Base-by-base conservation (phyloP, 2,888 invertebrate species). In the Sinohyriopsis cumingii region DNA sequence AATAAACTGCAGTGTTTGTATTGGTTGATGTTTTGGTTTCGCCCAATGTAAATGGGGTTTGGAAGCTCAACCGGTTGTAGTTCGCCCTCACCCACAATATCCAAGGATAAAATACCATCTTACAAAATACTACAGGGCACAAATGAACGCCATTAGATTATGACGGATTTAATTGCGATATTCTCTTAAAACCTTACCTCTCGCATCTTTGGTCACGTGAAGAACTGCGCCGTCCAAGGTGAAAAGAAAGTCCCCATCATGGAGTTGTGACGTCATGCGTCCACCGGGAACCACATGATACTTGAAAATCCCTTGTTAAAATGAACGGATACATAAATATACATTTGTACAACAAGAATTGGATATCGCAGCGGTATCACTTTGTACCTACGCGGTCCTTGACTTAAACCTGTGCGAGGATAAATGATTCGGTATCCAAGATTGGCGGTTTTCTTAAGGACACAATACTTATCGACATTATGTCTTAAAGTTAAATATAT, bases 251-350 rank as follows among this genome's bases (percentile, higher is more conserved):
- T 72, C 69, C 9, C 82, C 82, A 63, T 77, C 70, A 5, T 64
- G 73, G 60, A 82, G 62, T 19, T 68, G 67, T 19, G 67, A 69
- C 20, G 80, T 71, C 25, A 66, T 72, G 25, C 65, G 65, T 12
- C 62, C 67, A 9, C 79, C 78, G 4, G 73, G 65, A 7, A 82
- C 78, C 28, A 82, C 74, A 68, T 82, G 82, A 67, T 77, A 76
- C 61, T 78, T 75, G 61, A 81, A 45, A 1, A 80, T 65, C 22
- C 73, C 82, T 81, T 63, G 15, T 12, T 0, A 60, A 64, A 53
- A 55, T 12, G 19, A 54, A 54, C 18, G 15, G 20, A 20, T 54
- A 56, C 12, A 33, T 22, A 20, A 45, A 20, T 7, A 59, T 5
- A 12, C 18, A 18, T 19, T 19, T 5, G 33, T 54, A 22, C 18